These are phyloP conservation scores for Cephalotes varians DNA, from an alignment of 2,888 invertebrate genomes.

Conservation along the genomic window DNA sequence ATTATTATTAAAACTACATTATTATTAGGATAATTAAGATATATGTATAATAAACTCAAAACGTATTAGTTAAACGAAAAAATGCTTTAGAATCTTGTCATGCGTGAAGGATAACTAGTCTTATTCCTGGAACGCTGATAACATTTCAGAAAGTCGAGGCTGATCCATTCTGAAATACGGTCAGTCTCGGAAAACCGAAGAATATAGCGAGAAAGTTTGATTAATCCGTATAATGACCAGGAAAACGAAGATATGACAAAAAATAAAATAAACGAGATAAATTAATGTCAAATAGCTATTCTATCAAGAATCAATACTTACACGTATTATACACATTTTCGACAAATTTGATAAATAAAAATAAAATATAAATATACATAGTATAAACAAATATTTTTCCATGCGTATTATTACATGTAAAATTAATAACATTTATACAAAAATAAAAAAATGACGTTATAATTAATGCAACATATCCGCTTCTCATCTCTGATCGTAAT, in stretches of 20 bases:
- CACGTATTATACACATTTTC: background rate
- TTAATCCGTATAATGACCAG: slow-evolving; percentile 52
- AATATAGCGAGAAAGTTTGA: slow-evolving; percentile 63
- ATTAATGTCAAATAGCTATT: background rate
- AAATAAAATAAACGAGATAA: background rate
- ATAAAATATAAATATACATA: too few species aligned
- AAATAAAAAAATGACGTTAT: background rate
- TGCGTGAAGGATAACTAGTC: slow-evolving; percentile 8
- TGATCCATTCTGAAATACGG: slow-evolving; percentile 31
- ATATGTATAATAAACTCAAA: background rate
- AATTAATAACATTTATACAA: background rate
- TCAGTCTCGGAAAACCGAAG: background rate
- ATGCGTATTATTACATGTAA: background rate
- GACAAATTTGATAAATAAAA: background rate
- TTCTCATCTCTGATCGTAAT: background rate
- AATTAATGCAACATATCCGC: background rate
- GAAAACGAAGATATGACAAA: slow-evolving; percentile 30
- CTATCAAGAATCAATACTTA: background rate
- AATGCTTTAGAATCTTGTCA: background rate
- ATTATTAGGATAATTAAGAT: background rate
- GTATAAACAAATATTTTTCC: background rate
- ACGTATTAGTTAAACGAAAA: slow-evolving; percentile 2
- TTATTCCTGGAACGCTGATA: background rate
- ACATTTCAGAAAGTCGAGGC: slow-evolving; percentile 8
- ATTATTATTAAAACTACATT: slow-evolving; percentile 3